Evolutionary conservation across 2,888 invertebrate genomes (phyloP), one percentile per base, ranked within the genome.

Genomic region (Escarpia spicata): DNA sequence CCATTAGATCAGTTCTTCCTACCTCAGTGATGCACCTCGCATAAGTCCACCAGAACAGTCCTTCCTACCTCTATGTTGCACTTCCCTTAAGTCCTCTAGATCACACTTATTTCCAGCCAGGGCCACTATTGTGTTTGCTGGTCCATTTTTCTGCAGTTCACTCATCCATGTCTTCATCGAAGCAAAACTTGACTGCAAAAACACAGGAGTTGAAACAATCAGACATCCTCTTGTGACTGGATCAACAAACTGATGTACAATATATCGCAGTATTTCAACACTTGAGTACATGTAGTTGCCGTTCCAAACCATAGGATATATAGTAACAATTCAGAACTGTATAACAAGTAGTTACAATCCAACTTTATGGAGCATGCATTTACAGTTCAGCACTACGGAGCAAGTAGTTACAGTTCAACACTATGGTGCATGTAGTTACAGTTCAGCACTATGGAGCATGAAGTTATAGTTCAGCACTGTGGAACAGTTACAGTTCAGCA

Each of bases 41-140:
- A 9, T 52, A 52, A 4, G 15, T 31, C 90, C 8, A 15, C 26
- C 31, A 15, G 43, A 90, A 9, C 8, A 43, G 10, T 15, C 31
- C 31, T 45, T 75, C 92, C 8, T 90, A 96, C 96, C 96, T 95
- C 95, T 95, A 43, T 92, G 93, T 31, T 94, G 93, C 44, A 96
- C 96, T 94, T 96, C 96, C 92, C 96, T 92, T 37, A 96, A 94
- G 92, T 96, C 96, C 45, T 96, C 95, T 9, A 96, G 94, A 94
- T 97, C 97, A 94, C 95, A 95, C 93, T 97, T 97, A 93, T 97
- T 97, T n/a, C 96, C 97, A 58, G 96, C 96, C 37, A 97, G 96
- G 6, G 96, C 96, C 92, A 96, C 93, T 31, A 97, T 95, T 91
- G 96, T 96, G 92, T 96, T 95, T 8, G 95, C 94, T 6, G 96